Evolutionary conservation across 2,113 vertebrate genomes (phyloP), one percentile per base, ranked within the genome.

Genomic region (Cryptomyrus ogoouensis): DNA sequence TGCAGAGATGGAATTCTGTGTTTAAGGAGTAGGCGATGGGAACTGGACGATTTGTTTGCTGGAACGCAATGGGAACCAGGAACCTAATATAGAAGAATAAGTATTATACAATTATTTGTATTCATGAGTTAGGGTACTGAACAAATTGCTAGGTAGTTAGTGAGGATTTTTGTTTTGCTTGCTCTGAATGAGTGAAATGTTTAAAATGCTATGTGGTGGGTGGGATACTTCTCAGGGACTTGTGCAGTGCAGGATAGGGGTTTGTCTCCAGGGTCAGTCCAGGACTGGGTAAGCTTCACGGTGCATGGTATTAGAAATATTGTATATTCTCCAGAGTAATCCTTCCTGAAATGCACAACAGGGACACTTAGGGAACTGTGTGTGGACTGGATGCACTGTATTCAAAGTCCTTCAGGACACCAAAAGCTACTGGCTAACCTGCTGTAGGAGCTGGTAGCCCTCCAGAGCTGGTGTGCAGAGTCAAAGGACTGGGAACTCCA

Each of bases 401-500:
- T n/a, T 47, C 19, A 3, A 47, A 84, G 8, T 21, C 24, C 46
- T n/a, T 47, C 42, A 24, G 12, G 42, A 7, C 27, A 10, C 15
- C 24, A 87, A 17, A 31, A 19, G 31, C 49, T 53, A 9, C 85
- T 10, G 1, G 4, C 90, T 74, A 90, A 98, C 98, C 98, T 97
- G 97, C 97, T 99, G 88, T 98, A 99, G 58, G 98, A 98, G 93
- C 98, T 99, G 88, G 98, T 99, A 19, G 98, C 98, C 92, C 98
- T 97, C 98, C 98, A 99, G 90, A 99, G 96, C 92, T 99, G 98
- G 92, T 98, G 97, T 0, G 98, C 98, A 0, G 98, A 99, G 92
- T 99, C 98, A 0, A 99, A 99, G 7, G 97, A 98, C 93, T 99
- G 98, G 31, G 97, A 97, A 0, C 98, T 99, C 98, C 98, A 99